Conservation (phyloP, 2,113 vertebrate genomes). For the Scomber japonicus region DNA sequence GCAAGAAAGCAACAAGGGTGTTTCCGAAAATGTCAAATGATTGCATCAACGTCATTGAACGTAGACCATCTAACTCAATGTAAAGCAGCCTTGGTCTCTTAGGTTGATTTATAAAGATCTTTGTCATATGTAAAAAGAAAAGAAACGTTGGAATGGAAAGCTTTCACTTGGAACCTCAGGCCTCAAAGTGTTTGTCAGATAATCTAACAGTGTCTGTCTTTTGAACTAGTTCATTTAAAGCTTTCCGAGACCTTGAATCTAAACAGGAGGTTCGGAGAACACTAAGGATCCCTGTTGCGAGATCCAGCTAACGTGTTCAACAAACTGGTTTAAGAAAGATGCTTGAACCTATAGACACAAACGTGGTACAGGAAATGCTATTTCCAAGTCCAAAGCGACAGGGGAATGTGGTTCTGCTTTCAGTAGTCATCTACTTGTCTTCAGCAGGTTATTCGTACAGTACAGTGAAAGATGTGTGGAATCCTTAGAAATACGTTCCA, state of each 20-base stretch:
- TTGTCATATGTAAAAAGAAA: background rate
- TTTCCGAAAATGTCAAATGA: too few species aligned
- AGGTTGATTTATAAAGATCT: background rate
- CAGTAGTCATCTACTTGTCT: slow-evolving; percentile 14
- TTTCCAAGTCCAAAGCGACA: background rate
- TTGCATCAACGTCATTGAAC: background rate
- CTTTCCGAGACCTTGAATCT: slow-evolving; percentile 7
- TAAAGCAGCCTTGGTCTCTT: background rate
- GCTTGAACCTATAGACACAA: background rate
- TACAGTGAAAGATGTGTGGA: background rate
- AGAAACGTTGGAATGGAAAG: background rate
- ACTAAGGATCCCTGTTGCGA: background rate
- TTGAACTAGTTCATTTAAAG: background rate
- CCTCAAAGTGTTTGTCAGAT: background rate
- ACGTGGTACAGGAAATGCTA: background rate
- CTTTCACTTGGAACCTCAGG: background rate
- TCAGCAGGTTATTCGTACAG: slow-evolving; percentile 3
- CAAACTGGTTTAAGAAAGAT: background rate
- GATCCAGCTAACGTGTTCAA: background rate
- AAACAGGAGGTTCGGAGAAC: background rate
- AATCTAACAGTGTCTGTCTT: background rate
- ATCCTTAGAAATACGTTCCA: background rate
- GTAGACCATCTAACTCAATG: background rate
- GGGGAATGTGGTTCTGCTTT: background rate
- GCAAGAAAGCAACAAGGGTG: too few species aligned